phyloP scores from a whole-genome alignment of 2,113 vertebrate species.

The Noturus placidus region DNA sequence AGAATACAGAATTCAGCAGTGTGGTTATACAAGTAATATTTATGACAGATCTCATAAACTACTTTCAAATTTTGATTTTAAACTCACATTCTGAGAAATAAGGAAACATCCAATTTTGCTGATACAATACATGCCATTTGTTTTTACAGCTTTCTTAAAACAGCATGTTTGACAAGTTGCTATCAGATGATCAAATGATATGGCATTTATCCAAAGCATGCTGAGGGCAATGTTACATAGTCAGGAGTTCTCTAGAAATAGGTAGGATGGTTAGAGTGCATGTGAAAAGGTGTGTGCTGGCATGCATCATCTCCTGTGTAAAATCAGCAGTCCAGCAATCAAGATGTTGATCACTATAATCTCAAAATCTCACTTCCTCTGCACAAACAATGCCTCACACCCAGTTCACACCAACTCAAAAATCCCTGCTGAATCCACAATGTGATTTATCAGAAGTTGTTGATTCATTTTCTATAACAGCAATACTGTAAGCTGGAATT shows the following conservation, averaged over 20 bases:
- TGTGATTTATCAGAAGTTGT: background rate
- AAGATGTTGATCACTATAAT: background rate
- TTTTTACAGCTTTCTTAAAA: background rate
- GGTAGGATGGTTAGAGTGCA: background rate
- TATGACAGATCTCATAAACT: background rate
- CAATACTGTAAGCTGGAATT: background rate
- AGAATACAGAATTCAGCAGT: background rate
- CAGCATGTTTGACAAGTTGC: background rate
- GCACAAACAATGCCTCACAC: background rate
- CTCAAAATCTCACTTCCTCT: background rate
- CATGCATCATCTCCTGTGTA: background rate
- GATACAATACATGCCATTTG: background rate
- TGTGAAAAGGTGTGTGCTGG: background rate
- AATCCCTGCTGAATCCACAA: background rate
- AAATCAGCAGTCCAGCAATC: background rate
- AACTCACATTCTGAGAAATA: background rate
- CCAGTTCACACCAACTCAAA: background rate
- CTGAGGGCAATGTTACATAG: background rate
- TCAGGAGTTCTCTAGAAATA: background rate
- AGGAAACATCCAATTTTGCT: background rate
- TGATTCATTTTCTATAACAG: background rate
- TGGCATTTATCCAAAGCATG: background rate
- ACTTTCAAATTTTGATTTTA: background rate
- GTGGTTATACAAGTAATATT: background rate
- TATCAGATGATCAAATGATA: background rate